Conservation (phyloP, 2,113 vertebrate genomes). For the Cyanocitta stelleri region DNA sequence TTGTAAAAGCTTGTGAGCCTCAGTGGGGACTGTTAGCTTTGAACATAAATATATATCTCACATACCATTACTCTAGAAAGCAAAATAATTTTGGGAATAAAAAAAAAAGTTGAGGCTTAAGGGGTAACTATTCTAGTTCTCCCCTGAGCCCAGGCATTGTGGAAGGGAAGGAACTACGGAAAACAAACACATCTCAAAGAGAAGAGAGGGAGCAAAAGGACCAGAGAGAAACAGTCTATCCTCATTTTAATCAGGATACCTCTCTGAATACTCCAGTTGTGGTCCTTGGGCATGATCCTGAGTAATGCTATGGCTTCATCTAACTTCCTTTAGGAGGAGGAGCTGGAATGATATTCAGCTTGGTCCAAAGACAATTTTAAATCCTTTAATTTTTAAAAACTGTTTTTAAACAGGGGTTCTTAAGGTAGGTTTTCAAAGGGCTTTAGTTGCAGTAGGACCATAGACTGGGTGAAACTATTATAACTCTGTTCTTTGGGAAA, state of each 20-base stretch:
- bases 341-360: background rate
- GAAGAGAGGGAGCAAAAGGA: background rate
- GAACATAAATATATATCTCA: background rate
- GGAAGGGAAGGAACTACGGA: background rate
- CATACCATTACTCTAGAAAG: background rate
- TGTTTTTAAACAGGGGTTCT: background rate
- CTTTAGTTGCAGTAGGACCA: background rate
- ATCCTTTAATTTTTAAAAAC: background rate
- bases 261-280: background rate
- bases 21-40: background rate
- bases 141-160: background rate
- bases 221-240: background rate
- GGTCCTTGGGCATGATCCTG: background rate
- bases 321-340: background rate
- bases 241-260: background rate
- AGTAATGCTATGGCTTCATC: background rate
- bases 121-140: background rate
- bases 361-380: rapidly evolving
- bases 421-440: background rate
- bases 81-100: background rate
- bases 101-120: background rate
- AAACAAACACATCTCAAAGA: background rate
- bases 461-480: background rate
- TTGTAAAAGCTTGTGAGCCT: background rate
- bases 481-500: background rate